Conservation (phyloP, 1,140 invertebrate genomes). For the Neodiprion pinetum region DNA sequence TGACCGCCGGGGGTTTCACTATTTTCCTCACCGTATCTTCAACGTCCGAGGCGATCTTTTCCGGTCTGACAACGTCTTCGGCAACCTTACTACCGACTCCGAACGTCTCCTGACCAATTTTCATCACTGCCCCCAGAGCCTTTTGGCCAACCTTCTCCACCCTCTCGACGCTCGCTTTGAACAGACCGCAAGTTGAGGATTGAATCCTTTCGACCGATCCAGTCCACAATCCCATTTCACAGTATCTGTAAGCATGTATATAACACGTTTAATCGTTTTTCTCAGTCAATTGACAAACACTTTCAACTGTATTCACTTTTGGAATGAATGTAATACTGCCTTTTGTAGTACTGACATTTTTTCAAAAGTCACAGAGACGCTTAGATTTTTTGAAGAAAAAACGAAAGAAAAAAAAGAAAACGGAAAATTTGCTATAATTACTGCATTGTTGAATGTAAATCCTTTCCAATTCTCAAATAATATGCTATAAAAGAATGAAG, state of each 20-base stretch:
- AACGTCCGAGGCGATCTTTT: neutral
- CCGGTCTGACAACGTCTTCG: neutral
- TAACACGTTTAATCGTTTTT: conserved; percentile 12
- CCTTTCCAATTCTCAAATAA: no score
- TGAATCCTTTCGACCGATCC: conserved; percentile 62
- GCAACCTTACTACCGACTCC: neutral
- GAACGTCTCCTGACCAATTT: neutral
- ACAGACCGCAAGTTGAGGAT: conserved; percentile 56
- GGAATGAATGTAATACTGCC: neutral
- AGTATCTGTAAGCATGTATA: conserved; percentile 46
- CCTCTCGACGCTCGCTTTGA: conserved; percentile 35
- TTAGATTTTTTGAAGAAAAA: conserved; percentile 13
- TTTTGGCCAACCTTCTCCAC: conserved; percentile 24
- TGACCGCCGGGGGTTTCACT: neutral
- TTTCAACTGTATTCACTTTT: no score
- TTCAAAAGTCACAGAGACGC: neutral
- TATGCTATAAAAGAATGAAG: no score
- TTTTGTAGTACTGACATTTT: neutral
- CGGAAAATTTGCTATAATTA: neutral
- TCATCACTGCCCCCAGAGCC: conserved; percentile 21
- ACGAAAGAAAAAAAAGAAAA: neutral
- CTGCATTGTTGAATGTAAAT: no score
- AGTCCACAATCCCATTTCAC: conserved; percentile 69
- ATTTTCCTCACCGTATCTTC: neutral
- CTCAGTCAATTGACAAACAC: no score